Percentiles rank a stretch among this genome's conserved stretches.
Evolutionary conservation across 1,140 invertebrate species (phyloP).

Genomic region (Rhyzopertha dominica): DNA sequence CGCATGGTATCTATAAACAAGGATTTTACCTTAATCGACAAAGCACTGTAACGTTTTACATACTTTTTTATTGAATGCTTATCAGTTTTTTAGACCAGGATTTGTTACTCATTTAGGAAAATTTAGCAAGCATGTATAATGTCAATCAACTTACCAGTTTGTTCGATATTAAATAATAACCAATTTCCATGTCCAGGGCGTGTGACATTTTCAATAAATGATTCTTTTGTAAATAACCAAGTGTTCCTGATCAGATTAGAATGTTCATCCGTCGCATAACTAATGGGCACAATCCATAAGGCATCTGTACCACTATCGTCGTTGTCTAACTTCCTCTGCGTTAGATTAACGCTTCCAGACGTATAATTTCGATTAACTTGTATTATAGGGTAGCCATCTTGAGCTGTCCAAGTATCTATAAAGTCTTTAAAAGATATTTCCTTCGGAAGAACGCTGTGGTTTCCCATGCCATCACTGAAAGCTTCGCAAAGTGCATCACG

Average conservation of each 20-base stretch:
- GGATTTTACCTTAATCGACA: too few species aligned
- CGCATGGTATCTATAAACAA: too few species aligned
- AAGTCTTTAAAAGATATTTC: conserved; percentile 45
- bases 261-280: conserved; percentile 42
- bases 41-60: too few species aligned
- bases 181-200: conserved; percentile 38
- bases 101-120: too few species aligned
- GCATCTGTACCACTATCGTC: conserved; percentile 22
- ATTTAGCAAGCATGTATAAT: too few species aligned
- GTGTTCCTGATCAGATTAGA: conserved; percentile 30
- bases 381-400: conserved; percentile 62
- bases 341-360: conserved; percentile 43
- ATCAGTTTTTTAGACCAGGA: too few species aligned
- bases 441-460: conserved; percentile 25
- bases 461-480: conserved; percentile 23
- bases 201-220: conserved; percentile 22
- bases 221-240: conserved; percentile 42
- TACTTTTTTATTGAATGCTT: too few species aligned
- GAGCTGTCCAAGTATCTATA: conserved; percentile 59
- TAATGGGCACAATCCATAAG: conserved; percentile 54
- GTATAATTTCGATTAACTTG: conserved; percentile 53
- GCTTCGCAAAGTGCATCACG: conserved; percentile 34
- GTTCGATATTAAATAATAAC: conserved; percentile 53
- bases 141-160: conserved; percentile 49
- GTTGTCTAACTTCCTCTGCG: conserved; percentile 46